These are phyloP conservation scores for Lasioglossum calceatum DNA, from an alignment of 2,888 invertebrate species.

Conservation along the genomic window DNA sequence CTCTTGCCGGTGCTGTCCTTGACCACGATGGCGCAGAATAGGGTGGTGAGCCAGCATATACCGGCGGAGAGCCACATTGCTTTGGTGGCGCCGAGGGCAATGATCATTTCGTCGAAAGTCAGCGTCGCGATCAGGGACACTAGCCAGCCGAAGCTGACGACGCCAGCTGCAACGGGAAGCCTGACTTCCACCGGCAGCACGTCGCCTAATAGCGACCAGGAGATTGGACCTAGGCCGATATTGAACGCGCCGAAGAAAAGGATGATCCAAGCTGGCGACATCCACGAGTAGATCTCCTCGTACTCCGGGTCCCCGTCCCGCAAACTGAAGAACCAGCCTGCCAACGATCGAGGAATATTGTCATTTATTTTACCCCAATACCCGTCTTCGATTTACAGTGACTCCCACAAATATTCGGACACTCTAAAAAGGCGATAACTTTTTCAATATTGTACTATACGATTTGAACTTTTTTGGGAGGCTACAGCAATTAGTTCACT, in stretches of 20 bases:
- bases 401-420: no score
- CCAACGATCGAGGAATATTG: not conserved
- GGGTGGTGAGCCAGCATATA: slow-evolving; percentile 71
- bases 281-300: slow-evolving; percentile 77
- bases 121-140: slow-evolving; percentile 72
- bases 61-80: slow-evolving; percentile 75
- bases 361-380: not conserved
- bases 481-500: no score
- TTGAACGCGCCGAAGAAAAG: slow-evolving; percentile 76
- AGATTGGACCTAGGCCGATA: slow-evolving; percentile 78
- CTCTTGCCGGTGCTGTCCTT: slow-evolving; percentile 74
- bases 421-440: no score
- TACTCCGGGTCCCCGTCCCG: slow-evolving; percentile 75
- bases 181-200: slow-evolving; percentile 76
- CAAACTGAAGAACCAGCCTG: slow-evolving; percentile 76
- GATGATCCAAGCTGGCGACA: slow-evolving; percentile 74
- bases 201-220: slow-evolving; percentile 80
- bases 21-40: slow-evolving; percentile 69
- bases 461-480: no score
- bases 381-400: no score
- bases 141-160: slow-evolving; percentile 73
- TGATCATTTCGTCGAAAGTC: slow-evolving; percentile 71
- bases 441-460: no score
- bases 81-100: slow-evolving; percentile 67
- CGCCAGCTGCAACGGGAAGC: slow-evolving; percentile 64